These are phyloP conservation scores for Nycticorax nycticorax DNA, from an alignment of 2,113 vertebrate genomes.

Conservation along the genomic window DNA sequence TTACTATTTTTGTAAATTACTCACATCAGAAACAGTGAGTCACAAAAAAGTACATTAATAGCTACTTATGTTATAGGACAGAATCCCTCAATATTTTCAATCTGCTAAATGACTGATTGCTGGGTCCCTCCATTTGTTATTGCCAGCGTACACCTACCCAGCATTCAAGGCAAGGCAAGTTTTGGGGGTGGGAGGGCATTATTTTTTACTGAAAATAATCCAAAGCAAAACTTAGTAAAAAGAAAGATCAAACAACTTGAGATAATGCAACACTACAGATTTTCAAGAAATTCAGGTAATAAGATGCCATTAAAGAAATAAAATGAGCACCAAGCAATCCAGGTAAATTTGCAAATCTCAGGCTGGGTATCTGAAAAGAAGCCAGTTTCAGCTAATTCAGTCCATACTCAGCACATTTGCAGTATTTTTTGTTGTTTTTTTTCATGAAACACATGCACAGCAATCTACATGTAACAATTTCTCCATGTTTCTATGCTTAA, in stretches of 20 bases:
- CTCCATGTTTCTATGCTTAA: background rate
- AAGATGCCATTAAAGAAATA: background rate
- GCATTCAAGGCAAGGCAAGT: background rate
- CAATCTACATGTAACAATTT: background rate
- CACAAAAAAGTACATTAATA: constrained; percentile 12
- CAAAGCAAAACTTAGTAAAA: background rate
- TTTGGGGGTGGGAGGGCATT: background rate
- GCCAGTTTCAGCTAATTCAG: background rate
- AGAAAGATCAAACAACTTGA: background rate
- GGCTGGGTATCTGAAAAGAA: background rate
- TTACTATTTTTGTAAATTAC: constrained; percentile 30
- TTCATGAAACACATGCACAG: background rate
- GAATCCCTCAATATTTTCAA: background rate
- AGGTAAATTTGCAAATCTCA: background rate
- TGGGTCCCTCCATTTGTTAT: background rate
- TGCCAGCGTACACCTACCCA: background rate
- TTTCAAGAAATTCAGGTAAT: background rate
- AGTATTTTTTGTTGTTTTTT: background rate
- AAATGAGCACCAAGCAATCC: background rate
- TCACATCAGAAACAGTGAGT: constrained; percentile 13
- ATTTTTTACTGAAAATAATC: background rate
- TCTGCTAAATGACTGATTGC: background rate
- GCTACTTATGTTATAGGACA: background rate
- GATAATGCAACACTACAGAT: background rate
- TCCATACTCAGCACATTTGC: background rate